These are phyloP conservation scores for Eupithecia centaureata DNA, from an alignment of 2,888 invertebrate species.

Conservation along the genomic window DNA sequence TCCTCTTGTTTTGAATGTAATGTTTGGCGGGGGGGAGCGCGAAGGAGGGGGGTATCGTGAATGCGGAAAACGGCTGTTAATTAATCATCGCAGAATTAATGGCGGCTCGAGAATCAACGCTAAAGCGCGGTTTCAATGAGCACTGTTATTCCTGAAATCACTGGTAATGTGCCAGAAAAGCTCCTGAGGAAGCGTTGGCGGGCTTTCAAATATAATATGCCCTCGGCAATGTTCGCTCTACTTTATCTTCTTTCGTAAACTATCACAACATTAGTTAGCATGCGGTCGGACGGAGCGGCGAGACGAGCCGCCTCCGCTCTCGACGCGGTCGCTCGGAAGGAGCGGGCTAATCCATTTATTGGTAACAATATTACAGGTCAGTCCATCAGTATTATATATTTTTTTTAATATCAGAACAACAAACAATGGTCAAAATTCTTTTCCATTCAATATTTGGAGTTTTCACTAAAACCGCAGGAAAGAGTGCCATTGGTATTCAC, in stretches of 20 bases:
- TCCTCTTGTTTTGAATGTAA: constrained; percentile 4
- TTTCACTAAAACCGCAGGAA: too few species aligned
- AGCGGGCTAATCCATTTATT: too few species aligned
- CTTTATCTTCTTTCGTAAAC: not conserved
- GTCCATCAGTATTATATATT: too few species aligned
- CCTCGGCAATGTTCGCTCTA: not conserved
- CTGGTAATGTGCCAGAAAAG: not conserved
- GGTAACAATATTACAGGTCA: too few species aligned
- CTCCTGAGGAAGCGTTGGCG: not conserved
- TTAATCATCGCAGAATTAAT: constrained; percentile 8
- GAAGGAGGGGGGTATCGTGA: constrained; percentile 2
- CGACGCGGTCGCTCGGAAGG: too few species aligned
- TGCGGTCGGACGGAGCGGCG: not conserved
- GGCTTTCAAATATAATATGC: not conserved
- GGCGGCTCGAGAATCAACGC: not conserved
- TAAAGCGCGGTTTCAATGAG: not conserved
- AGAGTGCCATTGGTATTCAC: not conserved
- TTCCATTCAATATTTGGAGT: too few species aligned
- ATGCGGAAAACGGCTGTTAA: constrained; percentile 10
- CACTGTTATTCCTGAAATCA: constrained; percentile 2
- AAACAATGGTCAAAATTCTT: too few species aligned
- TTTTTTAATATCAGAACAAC: too few species aligned
- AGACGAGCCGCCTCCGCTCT: too few species aligned
- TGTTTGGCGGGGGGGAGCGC: not conserved
- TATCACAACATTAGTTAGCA: not conserved